Base-by-base conservation (phyloP, 2,888 invertebrate species). In the Yponomeuta malinellus region DNA sequence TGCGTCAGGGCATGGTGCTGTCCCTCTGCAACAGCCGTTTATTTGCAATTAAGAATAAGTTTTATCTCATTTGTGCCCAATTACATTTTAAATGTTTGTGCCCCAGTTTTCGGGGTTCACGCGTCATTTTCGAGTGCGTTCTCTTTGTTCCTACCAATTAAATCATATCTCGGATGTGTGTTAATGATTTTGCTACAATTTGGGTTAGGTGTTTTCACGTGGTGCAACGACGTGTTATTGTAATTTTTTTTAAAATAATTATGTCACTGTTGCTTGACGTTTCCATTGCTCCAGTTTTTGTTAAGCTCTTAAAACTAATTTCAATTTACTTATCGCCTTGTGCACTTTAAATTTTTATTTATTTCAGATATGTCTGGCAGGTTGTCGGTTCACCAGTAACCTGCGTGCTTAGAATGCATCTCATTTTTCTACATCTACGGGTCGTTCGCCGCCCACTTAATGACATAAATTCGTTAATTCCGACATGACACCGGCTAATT, bases 51-150 rank as follows among this genome's bases (percentile, higher is more conserved):
- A 70, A 65, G 15, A 70, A 2, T 43, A 74, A 43, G 52, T 76
- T 79, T 78, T 81, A 86, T 87, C 84, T 80, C 70, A 73, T 71
- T 72, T 77, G 84, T 71, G 71, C 84, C 77, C 79, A 88, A 88
- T 89, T 82, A 81, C 78, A 81, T 86, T 86, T 52, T 83, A 86
- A 87, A 87, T 87, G 87, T 85, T 83, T 84, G 83, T 85, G 89
- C 69, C 81, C 90, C 73, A 85, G 80, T 83, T 86, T 65, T 64
- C 37, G 76, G 77, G 52, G 52, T 52, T 10, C 52, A 6, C 52
- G 15, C 52, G 15, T 15, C 52, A 52, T 5, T 15, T 52, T 52
- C 8, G 43, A 43, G 43, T 52, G 10, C 52, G 10, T 10, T 10
- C 15, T 52, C 15, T 52, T 52, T 52, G 52, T 52, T 15, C 15